Conservation (phyloP, 2,888 invertebrate species). For the Barypeithes pellucidus region DNA sequence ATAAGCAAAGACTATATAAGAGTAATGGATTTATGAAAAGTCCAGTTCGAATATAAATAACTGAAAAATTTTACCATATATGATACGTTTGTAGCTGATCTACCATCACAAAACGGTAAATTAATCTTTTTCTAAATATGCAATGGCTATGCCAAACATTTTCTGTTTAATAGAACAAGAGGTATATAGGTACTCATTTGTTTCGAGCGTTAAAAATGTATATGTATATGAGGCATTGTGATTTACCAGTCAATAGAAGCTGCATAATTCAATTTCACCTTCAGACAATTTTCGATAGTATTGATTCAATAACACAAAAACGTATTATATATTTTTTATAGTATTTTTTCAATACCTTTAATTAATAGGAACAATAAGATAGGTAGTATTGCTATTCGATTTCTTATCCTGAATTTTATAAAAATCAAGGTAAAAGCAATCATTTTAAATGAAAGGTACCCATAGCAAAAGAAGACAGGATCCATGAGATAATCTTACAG, state of each 20-base stretch:
- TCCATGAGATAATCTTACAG: too few species aligned
- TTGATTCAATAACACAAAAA: constrained; percentile 3
- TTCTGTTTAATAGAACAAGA: neutral
- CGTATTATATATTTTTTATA: neutral
- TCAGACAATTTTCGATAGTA: neutral
- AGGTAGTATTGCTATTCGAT: neutral
- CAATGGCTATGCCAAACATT: too few species aligned
- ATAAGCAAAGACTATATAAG: too few species aligned
- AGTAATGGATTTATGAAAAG: too few species aligned
- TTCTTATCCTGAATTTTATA: neutral
- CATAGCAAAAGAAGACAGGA: too few species aligned
- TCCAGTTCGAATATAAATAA: too few species aligned
- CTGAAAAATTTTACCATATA: too few species aligned
- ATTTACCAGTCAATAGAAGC: constrained; percentile 9
- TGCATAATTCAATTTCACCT: neutral
- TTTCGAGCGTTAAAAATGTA: neutral
- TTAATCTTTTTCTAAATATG: too few species aligned
- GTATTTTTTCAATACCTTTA: neutral
- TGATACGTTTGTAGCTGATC: too few species aligned
- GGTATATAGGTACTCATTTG: neutral
- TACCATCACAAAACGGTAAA: too few species aligned
- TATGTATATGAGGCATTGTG: constrained; percentile 17
- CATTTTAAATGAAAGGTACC: too few species aligned
- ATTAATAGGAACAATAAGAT: neutral
- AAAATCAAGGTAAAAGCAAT: neutral